Percentiles rank a stretch among this genome's conserved stretches.
Conservation (phyloP, 2,888 invertebrate species). For the Coronaproctus castanopsis region DNA sequence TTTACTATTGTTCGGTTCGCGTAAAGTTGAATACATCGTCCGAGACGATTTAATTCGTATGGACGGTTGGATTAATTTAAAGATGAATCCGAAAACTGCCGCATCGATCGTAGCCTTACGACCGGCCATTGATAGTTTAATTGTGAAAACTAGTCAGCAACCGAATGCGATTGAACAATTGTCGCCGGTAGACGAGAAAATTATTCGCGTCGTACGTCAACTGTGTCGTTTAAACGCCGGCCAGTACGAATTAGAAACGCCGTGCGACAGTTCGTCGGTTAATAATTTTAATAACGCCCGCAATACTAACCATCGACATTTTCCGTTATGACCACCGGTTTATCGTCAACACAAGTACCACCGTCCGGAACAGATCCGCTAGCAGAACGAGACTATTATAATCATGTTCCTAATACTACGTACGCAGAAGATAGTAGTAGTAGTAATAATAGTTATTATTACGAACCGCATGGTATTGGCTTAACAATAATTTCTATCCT, state of each 20-base stretch:
- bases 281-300: too few relatives aligned
- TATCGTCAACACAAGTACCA: too few relatives aligned
- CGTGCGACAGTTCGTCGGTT: too few relatives aligned
- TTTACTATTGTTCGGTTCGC: constrained; percentile 73
- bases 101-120: constrained; percentile 65
- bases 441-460: too few relatives aligned
- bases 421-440: too few relatives aligned
- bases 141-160: constrained; percentile 54
- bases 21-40: constrained; percentile 61
- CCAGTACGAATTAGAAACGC: constrained; percentile 41
- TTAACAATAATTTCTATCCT: too few relatives aligned
- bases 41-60: constrained; percentile 56
- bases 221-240: constrained; percentile 61
- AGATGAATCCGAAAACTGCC: constrained; percentile 58
- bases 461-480: too few relatives aligned
- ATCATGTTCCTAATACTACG: too few relatives aligned
- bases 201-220: constrained; percentile 45
- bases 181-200: constrained; percentile 40
- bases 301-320: too few relatives aligned
- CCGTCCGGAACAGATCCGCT: too few relatives aligned
- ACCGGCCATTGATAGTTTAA: constrained; percentile 68
- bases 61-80: constrained; percentile 86
- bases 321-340: too few relatives aligned
- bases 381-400: too few relatives aligned
- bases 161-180: constrained; percentile 55